Conservation (phyloP, 2,113 vertebrate species). For the Pyrgilauda ruficollis region DNA sequence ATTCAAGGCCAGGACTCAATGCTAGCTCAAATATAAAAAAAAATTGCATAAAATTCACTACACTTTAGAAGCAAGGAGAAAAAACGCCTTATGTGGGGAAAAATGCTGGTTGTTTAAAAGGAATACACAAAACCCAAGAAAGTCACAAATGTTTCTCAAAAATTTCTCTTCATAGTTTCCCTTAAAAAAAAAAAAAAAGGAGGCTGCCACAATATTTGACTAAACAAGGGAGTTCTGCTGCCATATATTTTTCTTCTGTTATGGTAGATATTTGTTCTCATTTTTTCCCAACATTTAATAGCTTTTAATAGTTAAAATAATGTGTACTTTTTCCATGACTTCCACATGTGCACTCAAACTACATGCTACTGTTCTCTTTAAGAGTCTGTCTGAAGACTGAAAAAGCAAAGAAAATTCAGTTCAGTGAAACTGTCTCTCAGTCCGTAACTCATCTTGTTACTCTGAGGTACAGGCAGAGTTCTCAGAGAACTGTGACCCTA, state of each 20-base stretch:
- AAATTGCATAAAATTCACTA: not conserved
- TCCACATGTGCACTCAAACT: not conserved
- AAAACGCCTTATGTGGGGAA: not conserved
- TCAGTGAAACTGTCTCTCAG: not conserved
- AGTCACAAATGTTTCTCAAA: not conserved
- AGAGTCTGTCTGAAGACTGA: not conserved
- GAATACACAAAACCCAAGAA: not conserved
- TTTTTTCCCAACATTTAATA: not conserved
- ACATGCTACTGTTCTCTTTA: not conserved
- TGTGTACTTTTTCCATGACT: not conserved
- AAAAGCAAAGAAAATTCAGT: not conserved
- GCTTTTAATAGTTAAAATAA: not conserved
- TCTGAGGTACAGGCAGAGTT: not conserved
- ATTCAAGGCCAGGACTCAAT: too few species aligned
- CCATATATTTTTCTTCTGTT: not conserved
- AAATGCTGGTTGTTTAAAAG: not conserved
- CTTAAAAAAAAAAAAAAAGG: not conserved
- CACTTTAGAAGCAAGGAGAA: not conserved
- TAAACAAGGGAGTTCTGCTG: not conserved
- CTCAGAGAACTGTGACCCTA: not conserved
- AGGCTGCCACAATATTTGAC: not conserved
- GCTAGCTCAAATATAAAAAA: not conserved
- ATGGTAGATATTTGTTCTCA: not conserved
- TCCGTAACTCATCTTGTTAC: not conserved
- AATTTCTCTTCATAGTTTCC: not conserved